A percentile compares a stretch with the other conserved stretches of the same genome.
phyloP scores from a whole-genome alignment of 2,797 vertebrate species.

The Melanotaenia parkinsoni region DNA sequence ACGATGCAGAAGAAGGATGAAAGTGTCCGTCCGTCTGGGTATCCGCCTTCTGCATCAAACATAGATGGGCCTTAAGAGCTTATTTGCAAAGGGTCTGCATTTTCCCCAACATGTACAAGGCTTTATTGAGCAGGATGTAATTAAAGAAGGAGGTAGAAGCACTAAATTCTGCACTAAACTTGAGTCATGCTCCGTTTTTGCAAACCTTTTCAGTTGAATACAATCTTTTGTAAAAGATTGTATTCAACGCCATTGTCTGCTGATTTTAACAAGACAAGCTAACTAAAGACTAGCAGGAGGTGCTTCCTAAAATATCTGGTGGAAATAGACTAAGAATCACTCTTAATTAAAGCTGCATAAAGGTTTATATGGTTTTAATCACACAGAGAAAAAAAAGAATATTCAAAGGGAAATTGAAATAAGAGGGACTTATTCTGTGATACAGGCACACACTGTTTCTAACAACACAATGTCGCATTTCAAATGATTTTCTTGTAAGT shows the following conservation, averaged over 20 bases:
- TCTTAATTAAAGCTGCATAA: neutral
- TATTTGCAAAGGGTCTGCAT: neutral
- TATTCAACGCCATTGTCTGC: neutral
- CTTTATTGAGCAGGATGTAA: slow-evolving; percentile 5
- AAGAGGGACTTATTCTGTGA: neutral
- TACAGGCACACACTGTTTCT: neutral
- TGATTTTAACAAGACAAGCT: neutral
- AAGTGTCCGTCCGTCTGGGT: too few species aligned
- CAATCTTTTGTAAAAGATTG: neutral
- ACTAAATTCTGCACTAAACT: slow-evolving; percentile 2
- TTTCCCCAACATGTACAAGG: neutral
- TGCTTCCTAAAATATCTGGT: neutral
- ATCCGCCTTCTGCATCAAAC: too few species aligned
- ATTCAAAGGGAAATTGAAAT: slow-evolving; percentile 6
- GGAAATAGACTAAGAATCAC: slow-evolving; percentile 9
- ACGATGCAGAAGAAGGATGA: too few species aligned
- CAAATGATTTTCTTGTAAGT: neutral
- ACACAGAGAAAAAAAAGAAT: neutral
- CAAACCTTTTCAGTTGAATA: neutral
- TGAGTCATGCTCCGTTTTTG: slow-evolving; percentile 2
- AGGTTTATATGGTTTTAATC: neutral
- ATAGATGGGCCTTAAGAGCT: too few species aligned
- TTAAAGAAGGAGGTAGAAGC: neutral
- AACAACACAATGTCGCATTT: neutral
- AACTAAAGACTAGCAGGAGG: neutral